Percentiles rank a stretch among this genome's conserved stretches.
These are phyloP conservation scores for Campylomormyrus numenius DNA, from an alignment of 2,113 vertebrate genomes.

Conservation along the genomic window DNA sequence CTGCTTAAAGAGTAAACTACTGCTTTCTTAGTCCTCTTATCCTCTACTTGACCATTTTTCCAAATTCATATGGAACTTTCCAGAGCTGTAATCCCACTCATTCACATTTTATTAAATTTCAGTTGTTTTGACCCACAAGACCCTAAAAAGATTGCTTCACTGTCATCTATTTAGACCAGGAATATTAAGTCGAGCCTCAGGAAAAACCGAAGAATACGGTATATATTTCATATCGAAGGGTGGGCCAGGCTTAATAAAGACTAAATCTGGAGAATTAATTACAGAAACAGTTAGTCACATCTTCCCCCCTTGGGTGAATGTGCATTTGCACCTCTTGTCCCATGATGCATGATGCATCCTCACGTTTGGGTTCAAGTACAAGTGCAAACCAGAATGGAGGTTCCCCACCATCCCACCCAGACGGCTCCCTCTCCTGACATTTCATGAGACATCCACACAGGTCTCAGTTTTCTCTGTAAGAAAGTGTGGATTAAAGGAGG, in stretches of 20 bases:
- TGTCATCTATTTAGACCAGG: not conserved
- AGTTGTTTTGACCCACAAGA: not conserved
- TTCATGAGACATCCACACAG: not conserved
- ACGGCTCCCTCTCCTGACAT: not conserved
- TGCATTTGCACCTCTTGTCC: not conserved
- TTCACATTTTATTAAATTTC: not conserved
- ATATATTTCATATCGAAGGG: not conserved
- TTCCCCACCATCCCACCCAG: not conserved
- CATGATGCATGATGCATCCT: no score
- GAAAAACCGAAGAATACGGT: not conserved
- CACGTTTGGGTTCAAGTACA: not conserved
- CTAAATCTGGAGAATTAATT: not conserved
- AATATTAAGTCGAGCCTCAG: not conserved
- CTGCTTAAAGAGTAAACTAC: not conserved
- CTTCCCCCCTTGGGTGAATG: not conserved
- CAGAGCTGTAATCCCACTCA: not conserved
- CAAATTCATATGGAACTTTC: not conserved
- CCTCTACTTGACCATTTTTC: not conserved
- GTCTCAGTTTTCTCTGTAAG: not conserved
- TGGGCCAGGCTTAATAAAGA: not conserved
- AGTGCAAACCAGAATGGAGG: not conserved
- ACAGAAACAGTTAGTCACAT: not conserved
- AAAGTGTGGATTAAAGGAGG: not conserved
- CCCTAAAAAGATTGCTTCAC: not conserved
- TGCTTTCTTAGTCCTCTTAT: not conserved